A percentile compares a stretch with the other conserved stretches of the same genome.
Conservation (phyloP, 2,113 vertebrate genomes). For the Aphelocoma coerulescens region DNA sequence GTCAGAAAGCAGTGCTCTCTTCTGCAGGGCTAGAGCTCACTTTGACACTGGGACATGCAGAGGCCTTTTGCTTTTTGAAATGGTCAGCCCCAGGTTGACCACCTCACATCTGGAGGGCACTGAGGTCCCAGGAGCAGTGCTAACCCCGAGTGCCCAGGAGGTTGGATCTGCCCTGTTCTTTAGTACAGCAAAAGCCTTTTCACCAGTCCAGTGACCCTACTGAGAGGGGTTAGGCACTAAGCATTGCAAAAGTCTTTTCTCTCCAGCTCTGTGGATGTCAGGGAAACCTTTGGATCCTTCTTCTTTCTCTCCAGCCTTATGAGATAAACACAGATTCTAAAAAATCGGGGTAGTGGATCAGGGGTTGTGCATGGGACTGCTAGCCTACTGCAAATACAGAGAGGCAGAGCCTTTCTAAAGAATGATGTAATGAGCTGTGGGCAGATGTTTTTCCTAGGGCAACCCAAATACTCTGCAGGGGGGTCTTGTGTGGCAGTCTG, state of each 20-base stretch:
- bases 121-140: neutral
- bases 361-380: neutral
- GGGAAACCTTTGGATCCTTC: neutral
- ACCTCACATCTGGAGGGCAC: neutral
- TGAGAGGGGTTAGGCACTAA: neutral
- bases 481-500: neutral
- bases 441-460: neutral
- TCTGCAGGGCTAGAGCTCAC: neutral
- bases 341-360: neutral
- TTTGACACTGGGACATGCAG: neutral
- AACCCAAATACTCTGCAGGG: neutral
- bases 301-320: neutral
- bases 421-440: fast-evolving
- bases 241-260: neutral
- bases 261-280: neutral
- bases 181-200: neutral
- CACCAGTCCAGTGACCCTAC: neutral
- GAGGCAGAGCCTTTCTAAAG: neutral
- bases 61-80: neutral
- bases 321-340: neutral
- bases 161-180: neutral
- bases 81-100: neutral
- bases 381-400: neutral
- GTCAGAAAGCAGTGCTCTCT: neutral
- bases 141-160: fast-evolving